Conservation (phyloP, 2,888 invertebrate species). For the Aelia acuminata region DNA sequence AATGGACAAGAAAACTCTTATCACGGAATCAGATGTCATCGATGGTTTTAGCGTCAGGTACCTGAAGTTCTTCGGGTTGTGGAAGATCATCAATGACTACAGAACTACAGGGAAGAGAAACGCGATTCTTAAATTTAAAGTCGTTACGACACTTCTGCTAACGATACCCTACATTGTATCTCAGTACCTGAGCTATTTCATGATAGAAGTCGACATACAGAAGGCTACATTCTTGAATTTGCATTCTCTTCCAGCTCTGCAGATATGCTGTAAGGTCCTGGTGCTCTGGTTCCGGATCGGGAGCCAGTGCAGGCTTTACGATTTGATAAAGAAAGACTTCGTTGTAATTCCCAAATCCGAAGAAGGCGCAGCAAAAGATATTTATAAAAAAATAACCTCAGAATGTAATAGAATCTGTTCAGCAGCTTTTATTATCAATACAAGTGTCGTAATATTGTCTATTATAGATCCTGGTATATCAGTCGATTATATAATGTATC, state of each 20-base stretch:
- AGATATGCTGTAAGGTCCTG: slow-evolving; percentile 12
- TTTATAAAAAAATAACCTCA: background rate
- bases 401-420: background rate
- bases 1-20: background rate
- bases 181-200: background rate
- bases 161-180: background rate
- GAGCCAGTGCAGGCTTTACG: background rate
- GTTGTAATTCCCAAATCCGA: background rate
- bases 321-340: background rate
- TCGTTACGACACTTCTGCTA: background rate
- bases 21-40: background rate
- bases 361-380: background rate
- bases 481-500: background rate
- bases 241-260: background rate
- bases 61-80: slow-evolving; percentile 35
- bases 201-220: slow-evolving; percentile 25
- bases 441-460: background rate
- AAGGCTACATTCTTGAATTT: slow-evolving; percentile 27
- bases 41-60: background rate
- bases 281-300: background rate
- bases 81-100: slow-evolving; percentile 34
- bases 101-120: background rate
- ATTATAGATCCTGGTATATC: background rate
- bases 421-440: background rate
- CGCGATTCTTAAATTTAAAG: background rate